phyloP scores from a whole-genome alignment of 2,888 invertebrate genomes.

The Aphelenchoides bicaudatus region DNA sequence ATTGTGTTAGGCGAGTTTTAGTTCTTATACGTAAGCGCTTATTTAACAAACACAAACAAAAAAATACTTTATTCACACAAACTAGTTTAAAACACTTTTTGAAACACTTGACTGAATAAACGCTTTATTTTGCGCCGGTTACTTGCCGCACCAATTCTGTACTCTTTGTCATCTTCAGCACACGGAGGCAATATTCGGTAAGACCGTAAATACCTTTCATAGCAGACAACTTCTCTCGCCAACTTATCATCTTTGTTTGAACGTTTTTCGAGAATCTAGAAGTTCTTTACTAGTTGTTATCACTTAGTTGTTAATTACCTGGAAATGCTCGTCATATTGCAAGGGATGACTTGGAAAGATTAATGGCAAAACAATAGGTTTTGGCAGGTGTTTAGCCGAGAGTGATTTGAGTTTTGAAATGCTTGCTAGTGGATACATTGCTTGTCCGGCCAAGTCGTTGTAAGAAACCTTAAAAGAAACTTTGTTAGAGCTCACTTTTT shows the following conservation, averaged over 20 bases:
- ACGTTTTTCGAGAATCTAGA: conserved; percentile 35
- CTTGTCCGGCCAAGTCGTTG: conserved; percentile 36
- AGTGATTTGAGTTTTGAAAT: conserved; percentile 24
- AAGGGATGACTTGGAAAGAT: conserved; percentile 25
- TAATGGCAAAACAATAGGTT: conserved; percentile 26
- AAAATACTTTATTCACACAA: too few relatives aligned
- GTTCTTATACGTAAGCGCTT: too few relatives aligned
- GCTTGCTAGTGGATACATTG: conserved; percentile 31
- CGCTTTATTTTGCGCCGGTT: conserved; percentile 12
- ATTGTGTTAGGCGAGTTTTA: too few relatives aligned
- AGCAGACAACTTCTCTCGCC: conserved; percentile 29
- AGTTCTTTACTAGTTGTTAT: conserved; percentile 3
- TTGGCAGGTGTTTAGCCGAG: conserved; percentile 25
- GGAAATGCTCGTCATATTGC: conserved; percentile 30
- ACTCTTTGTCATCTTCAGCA: conserved; percentile 33
- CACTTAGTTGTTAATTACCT: conserved; percentile 18
- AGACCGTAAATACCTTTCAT: conserved; percentile 34
- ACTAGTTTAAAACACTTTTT: background rate
- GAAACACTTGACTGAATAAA: conserved; percentile 8
- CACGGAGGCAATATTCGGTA: conserved; percentile 35
- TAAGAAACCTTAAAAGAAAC: conserved; percentile 15
- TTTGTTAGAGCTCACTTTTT: conserved; percentile 23
- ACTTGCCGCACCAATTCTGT: conserved; percentile 5
- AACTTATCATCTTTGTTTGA: conserved; percentile 25
- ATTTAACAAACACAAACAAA: too few relatives aligned